Conservation (phyloP, 2,797 vertebrate genomes). For the Enteromius radiatus region DNA sequence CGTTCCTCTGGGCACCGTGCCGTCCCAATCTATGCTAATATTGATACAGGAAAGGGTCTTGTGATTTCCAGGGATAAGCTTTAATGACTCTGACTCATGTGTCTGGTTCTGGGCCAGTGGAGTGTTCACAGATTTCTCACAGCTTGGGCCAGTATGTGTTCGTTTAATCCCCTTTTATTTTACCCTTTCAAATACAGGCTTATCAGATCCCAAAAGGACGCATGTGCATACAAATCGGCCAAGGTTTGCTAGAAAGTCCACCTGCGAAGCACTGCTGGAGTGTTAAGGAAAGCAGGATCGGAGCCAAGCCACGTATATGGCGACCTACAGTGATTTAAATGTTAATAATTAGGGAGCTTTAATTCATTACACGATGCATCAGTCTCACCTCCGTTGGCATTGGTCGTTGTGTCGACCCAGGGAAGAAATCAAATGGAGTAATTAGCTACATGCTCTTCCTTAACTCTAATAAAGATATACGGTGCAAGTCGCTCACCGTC, state of each 20-base stretch:
- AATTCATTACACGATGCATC: constrained; percentile 39
- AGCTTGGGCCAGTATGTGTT: constrained; percentile 47
- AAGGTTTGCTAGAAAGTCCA: constrained; percentile 13
- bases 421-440: constrained; percentile 53
- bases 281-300: constrained; percentile 7
- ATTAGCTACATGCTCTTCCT: constrained; percentile 28
- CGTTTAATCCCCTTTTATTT: constrained; percentile 57
- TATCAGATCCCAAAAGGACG: constrained; percentile 31
- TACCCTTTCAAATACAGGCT: constrained; percentile 47
- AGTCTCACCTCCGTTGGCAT: constrained; percentile 37
- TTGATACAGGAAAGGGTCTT: constrained; percentile 46
- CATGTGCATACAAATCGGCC: constrained; percentile 35
- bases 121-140: constrained; percentile 38
- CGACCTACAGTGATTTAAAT: constrained; percentile 47
- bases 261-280: background rate
- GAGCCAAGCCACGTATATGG: constrained; percentile 28
- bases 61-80: constrained; percentile 53
- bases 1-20: background rate
- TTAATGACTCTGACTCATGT: constrained; percentile 53
- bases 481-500: constrained; percentile 26
- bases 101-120: constrained; percentile 49
- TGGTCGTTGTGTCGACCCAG: constrained; percentile 31
- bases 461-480: constrained; percentile 27
- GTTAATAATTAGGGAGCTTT: constrained; percentile 53
- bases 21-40: constrained; percentile 43